Percentiles rank a stretch among this genome's conserved stretches.
These are phyloP conservation scores for Craseonycteris thonglongyai DNA, from an alignment of 2,113 vertebrate genomes.

Conservation along the genomic window DNA sequence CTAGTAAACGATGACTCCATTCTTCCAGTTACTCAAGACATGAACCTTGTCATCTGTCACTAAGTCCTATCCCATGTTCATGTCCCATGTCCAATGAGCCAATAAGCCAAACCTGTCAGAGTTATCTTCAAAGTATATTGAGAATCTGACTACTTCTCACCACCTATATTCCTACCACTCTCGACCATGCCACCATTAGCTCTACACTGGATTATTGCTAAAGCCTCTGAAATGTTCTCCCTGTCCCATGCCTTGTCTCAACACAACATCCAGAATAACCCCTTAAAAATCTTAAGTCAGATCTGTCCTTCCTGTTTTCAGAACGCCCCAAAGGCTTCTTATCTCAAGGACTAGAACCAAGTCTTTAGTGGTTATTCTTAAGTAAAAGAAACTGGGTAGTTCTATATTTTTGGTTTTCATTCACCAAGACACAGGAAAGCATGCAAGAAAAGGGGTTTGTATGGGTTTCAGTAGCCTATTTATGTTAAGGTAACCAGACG, in stretches of 20 bases:
- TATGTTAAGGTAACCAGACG: no score
- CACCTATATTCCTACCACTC: no score
- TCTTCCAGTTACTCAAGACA: neutral
- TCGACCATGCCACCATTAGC: neutral
- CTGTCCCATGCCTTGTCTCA: neutral
- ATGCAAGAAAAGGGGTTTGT: neutral
- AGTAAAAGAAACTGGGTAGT: neutral
- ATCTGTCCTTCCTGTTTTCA: neutral
- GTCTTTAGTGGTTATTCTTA: neutral
- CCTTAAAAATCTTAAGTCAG: neutral
- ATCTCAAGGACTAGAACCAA: neutral
- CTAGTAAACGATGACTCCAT: neutral
- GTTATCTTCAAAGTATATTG: neutral
- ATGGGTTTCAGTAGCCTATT: neutral
- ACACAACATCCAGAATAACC: neutral
- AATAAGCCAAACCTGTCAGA: neutral
- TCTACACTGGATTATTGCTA: neutral
- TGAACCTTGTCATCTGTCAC: neutral
- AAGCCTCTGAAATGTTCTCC: neutral
- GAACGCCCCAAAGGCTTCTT: neutral
- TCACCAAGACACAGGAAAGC: neutral
- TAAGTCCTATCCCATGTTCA: neutral
- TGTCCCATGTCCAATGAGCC: neutral
- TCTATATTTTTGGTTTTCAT: neutral
- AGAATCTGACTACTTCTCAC: neutral